Conservation (phyloP, 2,888 invertebrate species). For the Lasioglossum lativentre region DNA sequence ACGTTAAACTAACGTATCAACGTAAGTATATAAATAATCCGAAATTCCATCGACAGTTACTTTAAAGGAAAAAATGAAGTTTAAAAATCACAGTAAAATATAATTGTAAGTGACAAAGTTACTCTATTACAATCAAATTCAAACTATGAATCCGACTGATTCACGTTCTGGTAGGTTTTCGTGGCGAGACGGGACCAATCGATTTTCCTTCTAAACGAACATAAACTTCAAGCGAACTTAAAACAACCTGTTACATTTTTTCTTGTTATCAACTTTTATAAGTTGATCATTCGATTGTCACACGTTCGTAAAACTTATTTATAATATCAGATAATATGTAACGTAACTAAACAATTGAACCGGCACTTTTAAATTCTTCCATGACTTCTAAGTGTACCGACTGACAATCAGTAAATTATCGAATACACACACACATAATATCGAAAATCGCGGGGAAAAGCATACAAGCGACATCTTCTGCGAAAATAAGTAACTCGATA, state of each 20-base stretch:
- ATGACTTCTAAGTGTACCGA: neutral
- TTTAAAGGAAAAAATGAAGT: neutral
- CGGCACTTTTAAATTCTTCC: conserved; percentile 18
- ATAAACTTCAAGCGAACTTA: neutral
- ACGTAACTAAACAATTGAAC: neutral
- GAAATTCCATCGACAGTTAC: neutral
- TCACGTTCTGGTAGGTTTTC: conserved; percentile 1
- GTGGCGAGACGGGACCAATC: neutral
- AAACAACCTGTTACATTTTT: neutral
- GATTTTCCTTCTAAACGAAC: conserved; percentile 22
- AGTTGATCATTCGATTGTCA: neutral
- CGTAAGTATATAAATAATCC: neutral
- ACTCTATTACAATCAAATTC: neutral
- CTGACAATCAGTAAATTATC: conserved; percentile 15
- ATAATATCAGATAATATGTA: no score
- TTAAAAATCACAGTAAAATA: neutral
- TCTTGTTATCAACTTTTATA: neutral
- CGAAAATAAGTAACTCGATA: neutral
- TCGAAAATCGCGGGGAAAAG: neutral
- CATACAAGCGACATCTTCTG: conserved; percentile 36
- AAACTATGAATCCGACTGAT: neutral
- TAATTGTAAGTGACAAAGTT: neutral
- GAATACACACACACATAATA: neutral
- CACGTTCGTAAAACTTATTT: neutral
- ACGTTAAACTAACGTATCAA: conserved; percentile 21